Base-by-base conservation (phyloP, 1,140 invertebrate genomes). In the Pogonognathellus flavescens region DNA sequence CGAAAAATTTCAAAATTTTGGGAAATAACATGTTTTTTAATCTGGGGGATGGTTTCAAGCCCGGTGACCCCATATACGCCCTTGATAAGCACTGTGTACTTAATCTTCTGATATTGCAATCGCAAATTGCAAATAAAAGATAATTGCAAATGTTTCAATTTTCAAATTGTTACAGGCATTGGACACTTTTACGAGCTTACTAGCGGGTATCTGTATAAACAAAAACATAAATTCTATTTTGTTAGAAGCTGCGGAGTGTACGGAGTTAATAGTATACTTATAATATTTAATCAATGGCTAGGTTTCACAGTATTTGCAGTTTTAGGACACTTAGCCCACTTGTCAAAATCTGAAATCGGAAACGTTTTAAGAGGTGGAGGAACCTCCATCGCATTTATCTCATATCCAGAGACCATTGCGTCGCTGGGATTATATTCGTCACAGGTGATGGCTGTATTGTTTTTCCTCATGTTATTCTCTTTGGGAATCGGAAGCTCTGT, bases 181-280 rank as follows among this genome's bases (percentile, higher is more conserved):
- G 86, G 95, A 96, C 89, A 95, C 95, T 84, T 97, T 97, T 89
- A 97, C 96, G 0, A 96, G 95, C 88, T 90, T 97, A 8, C 90
- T 97, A 95, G 95, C 96, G 11, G 96, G 96, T 1, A 94, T 95
- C 2, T 41, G 6, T 41, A 41, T 41, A 41, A 41, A 41, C 6
- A 41, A 41, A n/a, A n/a, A n/a, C n/a, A n/a, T n/a, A n/a, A n/a
- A n/a, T n/a, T n/a, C n/a, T n/a, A n/a, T n/a, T n/a, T n/a, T n/a
- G n/a, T n/a, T n/a, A n/a, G n/a, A n/a, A n/a, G n/a, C n/a, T n/a
- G n/a, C n/a, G n/a, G n/a, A n/a, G n/a, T n/a, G n/a, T n/a, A n/a
- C n/a, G n/a, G n/a, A n/a, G n/a, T n/a, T n/a, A n/a, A n/a, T n/a
- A n/a, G n/a, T n/a, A n/a, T n/a, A n/a, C n/a, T n/a, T n/a, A n/a